These are phyloP conservation scores for Orientallactaga bullata DNA, from an alignment of 2,113 vertebrate species.

Conservation along the genomic window DNA sequence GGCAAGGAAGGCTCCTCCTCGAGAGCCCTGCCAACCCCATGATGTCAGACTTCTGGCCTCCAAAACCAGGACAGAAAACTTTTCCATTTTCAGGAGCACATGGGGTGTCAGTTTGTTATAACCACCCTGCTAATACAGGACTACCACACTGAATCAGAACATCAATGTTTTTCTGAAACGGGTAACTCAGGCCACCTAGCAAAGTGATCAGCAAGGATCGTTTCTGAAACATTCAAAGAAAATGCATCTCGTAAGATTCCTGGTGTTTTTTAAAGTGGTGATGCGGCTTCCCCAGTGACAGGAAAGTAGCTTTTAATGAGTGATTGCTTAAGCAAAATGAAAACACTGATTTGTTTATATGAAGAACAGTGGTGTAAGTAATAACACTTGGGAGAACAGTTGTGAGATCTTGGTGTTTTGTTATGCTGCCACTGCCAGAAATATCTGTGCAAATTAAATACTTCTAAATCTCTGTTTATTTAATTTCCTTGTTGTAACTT, in stretches of 20 bases:
- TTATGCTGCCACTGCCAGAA: background rate
- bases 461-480: conserved; percentile 4
- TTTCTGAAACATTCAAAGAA: background rate
- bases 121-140: background rate
- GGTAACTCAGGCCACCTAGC: background rate
- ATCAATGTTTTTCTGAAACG: background rate
- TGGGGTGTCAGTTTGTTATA: background rate
- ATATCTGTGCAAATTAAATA: conserved; percentile 44
- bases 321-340: conserved; percentile 23
- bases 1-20: background rate
- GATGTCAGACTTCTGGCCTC: background rate
- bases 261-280: background rate
- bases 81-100: background rate
- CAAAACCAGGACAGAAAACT: background rate
- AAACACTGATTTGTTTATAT: background rate
- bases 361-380: background rate
- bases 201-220: background rate
- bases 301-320: conserved; percentile 18
- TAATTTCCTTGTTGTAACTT: conserved; percentile 31
- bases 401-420: background rate
- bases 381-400: background rate
- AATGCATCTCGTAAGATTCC: background rate
- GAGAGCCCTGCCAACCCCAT: background rate
- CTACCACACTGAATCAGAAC: background rate
- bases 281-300: background rate